Evolutionary conservation across 2,888 invertebrate species (phyloP), one percentile per base, ranked within the genome.

Genomic region (Tinea semifulvella): DNA sequence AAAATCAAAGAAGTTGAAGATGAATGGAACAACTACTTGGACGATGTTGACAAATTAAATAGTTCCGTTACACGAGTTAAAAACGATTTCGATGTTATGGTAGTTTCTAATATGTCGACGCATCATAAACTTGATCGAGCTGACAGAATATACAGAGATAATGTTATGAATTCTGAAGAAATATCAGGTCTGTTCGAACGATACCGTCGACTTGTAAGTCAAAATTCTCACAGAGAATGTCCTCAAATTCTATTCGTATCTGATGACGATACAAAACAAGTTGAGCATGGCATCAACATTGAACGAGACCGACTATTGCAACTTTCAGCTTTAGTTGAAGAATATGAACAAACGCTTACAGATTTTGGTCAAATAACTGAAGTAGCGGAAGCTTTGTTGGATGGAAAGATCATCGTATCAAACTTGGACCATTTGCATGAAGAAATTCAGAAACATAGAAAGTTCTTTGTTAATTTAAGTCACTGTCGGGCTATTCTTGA

Each of bases 401-500:
- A 91, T 51, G 89, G 89, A 52, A 88, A 90, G 35, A 88, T 94
- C 22, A 85, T 87, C 5, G 91, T 92, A 1, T 85, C 84, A 26
- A 88, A 88, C 53, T 73, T 93, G 48, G 88, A 90, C 54, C 91
- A 93, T 55, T 72, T 94, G n/a, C 91, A 92, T 57, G 91, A 92
- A 57, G 94, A 94, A 74, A 91, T 94, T 73, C 93, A 93, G 57
- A 94, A 92, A 60, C 92, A 94, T 57, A 84, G 94, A 27, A 92
- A 91, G 59, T 94, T 94, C 80, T 94, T 94, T 60, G 91, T 92
- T 0, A 94, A 93, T 54, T 68, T 95, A 6, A 94, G 92, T 56
- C 92, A 94, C 52, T 94, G 94, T 57, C 84, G 92, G 53, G 91
- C 90, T 8, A 92, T 94, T 55, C 75, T 95, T 27, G 94, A 94